Evolutionary conservation across 2,797 vertebrate genomes (phyloP), one percentile per base, ranked within the genome.

Genomic region (Sebastes vulpes): DNA sequence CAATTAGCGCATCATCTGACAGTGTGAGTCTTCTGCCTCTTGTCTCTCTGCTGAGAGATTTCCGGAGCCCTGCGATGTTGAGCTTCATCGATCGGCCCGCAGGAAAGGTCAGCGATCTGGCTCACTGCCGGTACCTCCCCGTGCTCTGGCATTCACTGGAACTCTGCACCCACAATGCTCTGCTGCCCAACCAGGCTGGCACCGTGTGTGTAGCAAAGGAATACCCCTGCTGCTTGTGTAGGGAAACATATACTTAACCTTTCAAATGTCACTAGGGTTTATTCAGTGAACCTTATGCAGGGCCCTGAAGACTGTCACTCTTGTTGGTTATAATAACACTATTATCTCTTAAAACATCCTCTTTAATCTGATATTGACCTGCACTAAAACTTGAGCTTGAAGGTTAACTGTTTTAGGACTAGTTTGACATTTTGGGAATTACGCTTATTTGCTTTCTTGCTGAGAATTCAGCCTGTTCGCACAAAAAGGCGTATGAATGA

Each of bases 1-100:
- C 95, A 95, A 96, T 96, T 96, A 96, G 88, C 77, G 77, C 77
- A 72, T 88, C 79, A 91, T 92, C 89, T 92, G 90, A 90, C 90
- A 89, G 89, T 82, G 82, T 75, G 88, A 94, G 90, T 85, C 92
- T 93, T 83, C 90, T 89, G 87, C 80, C 83, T 82, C 88, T 86
- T 83, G 68, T 83, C 84, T 86, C 86, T 92, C 91, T 61, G 80
- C 85, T 82, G 86, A 92, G 94, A 95, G 92, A 89, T 93, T 94
- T 96, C 94, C 94, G 92, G 93, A 93, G 84, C 87, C 88, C 94
- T 68, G 89, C 82, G 59, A 91, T 81, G 93, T 85, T 92, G 92
- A 92, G 91, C 90, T 77, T 77, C 77, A 95, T 96, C 85, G 92
- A 96, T 95, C 85, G 9, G 69, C 79, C 54, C 9, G 38, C 82